These are phyloP conservation scores for Dynastes grantii DNA, from an alignment of 2,888 invertebrate species.

Conservation along the genomic window DNA sequence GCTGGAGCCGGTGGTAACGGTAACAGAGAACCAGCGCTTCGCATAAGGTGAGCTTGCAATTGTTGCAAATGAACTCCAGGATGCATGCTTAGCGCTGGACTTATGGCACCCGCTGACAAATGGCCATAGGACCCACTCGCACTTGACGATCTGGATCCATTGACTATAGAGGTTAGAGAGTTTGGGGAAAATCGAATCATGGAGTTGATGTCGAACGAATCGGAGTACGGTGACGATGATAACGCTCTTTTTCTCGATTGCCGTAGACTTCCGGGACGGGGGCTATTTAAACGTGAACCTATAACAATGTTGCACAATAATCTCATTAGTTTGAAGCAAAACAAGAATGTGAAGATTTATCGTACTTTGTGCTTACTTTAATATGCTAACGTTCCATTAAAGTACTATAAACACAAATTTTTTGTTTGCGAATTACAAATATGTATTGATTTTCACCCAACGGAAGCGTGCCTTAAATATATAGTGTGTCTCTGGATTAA, in stretches of 20 bases:
- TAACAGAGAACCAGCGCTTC: constrained; percentile 75
- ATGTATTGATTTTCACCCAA: no score
- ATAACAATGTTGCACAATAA: not conserved
- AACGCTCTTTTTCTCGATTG: constrained; percentile 90
- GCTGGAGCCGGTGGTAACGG: constrained; percentile 71
- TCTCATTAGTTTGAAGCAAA: not conserved
- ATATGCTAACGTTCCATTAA: no score
- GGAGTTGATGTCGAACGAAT: constrained; percentile 95
- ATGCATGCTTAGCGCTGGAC: constrained; percentile 84
- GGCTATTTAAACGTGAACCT: constrained; percentile 81
- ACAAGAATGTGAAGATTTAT: no score
- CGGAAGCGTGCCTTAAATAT: no score
- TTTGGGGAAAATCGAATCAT: constrained; percentile 97
- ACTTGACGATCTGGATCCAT: constrained; percentile 89
- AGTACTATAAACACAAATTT: no score
- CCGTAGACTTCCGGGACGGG: constrained; percentile 71
- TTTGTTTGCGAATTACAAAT: no score
- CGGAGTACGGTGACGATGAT: constrained; percentile 95
- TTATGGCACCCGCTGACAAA: constrained; percentile 94
- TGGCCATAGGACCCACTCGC: constrained; percentile 98
- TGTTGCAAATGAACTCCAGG: constrained; percentile 81
- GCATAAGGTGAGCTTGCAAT: constrained; percentile 85
- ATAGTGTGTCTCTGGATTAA: no score
- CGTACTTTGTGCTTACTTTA: no score
- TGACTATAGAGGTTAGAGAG: constrained; percentile 86